Conservation (phyloP, 2,888 invertebrate species). For the Heterodera filipjevi region DNA sequence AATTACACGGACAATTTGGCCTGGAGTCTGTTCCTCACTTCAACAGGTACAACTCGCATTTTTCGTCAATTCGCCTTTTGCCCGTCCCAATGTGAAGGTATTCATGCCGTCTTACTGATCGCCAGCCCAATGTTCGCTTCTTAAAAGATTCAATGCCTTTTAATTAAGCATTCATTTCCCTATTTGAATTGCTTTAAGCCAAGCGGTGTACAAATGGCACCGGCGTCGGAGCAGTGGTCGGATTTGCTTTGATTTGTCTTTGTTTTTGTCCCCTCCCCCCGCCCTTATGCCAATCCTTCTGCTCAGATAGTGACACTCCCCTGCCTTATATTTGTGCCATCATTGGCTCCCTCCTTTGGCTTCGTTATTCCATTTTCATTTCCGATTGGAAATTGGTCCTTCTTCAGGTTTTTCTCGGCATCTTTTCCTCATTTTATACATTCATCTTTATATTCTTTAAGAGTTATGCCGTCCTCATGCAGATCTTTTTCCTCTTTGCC, state of each 20-base stretch:
- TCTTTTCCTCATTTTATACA: neutral
- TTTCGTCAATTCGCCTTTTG: neutral
- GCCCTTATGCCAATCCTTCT: neutral
- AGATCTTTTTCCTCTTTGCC: constrained; percentile 54
- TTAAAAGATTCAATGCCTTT: constrained; percentile 25
- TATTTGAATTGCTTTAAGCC: constrained; percentile 49
- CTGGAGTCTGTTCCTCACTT: constrained; percentile 57
- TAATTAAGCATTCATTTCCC: neutral
- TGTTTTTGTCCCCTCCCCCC: neutral
- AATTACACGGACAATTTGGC: constrained; percentile 58
- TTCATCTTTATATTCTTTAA: neutral
- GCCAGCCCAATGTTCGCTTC: constrained; percentile 56
- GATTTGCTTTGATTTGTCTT: neutral
- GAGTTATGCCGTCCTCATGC: constrained; percentile 59
- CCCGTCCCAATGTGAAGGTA: constrained; percentile 55
- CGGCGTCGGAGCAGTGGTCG: constrained; percentile 51
- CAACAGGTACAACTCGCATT: neutral
- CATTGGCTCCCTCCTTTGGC: constrained; percentile 57
- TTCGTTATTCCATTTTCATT: constrained; percentile 62
- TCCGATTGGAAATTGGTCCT: constrained; percentile 58
- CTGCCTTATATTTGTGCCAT: constrained; percentile 51
- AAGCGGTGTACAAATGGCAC: constrained; percentile 64
- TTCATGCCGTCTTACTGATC: constrained; percentile 62
- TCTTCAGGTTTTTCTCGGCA: constrained; percentile 39
- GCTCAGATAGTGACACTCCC: constrained; percentile 53